Conservation (phyloP, 2,888 invertebrate genomes). For the Palloptera scutellata region DNA sequence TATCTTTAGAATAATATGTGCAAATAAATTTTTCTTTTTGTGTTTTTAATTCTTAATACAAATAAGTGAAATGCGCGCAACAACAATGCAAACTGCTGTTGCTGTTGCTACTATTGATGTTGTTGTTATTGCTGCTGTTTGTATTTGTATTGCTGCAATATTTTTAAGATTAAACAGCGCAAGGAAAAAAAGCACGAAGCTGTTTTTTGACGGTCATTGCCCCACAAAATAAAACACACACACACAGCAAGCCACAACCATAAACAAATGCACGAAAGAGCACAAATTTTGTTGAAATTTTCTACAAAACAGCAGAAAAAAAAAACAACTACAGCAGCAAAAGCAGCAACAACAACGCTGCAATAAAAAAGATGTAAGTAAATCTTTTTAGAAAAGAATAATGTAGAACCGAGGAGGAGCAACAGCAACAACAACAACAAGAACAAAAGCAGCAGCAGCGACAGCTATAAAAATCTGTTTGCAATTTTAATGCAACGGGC, state of each 20-base stretch:
- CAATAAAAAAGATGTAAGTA: conserved; percentile 31
- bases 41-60: conserved; percentile 9
- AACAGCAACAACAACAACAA: too few species aligned
- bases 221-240: conserved; percentile 14
- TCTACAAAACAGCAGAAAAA: neutral
- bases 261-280: neutral
- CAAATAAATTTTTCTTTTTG: conserved; percentile 20
- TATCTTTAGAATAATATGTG: conserved; percentile 4
- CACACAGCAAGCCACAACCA: conserved; percentile 15
- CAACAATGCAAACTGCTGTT: conserved; percentile 25
- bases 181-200: conserved; percentile 10
- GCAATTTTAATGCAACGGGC: too few species aligned
- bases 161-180: conserved; percentile 19
- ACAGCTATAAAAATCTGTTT: too few species aligned
- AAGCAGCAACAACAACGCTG: conserved; percentile 40
- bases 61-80: conserved; percentile 4
- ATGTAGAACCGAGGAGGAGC: neutral
- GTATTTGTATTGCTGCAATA: conserved; percentile 15
- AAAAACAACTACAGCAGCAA: too few species aligned
- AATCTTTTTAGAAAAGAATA: neutral
- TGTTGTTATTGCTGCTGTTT: conserved; percentile 19
- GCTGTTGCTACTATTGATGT: conserved; percentile 16
- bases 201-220: conserved; percentile 34
- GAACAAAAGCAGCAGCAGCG: too few species aligned
- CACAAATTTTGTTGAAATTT: neutral